These are phyloP conservation scores for Darevskia nairensis DNA, from an alignment of 2,797 vertebrate species.

Conservation along the genomic window DNA sequence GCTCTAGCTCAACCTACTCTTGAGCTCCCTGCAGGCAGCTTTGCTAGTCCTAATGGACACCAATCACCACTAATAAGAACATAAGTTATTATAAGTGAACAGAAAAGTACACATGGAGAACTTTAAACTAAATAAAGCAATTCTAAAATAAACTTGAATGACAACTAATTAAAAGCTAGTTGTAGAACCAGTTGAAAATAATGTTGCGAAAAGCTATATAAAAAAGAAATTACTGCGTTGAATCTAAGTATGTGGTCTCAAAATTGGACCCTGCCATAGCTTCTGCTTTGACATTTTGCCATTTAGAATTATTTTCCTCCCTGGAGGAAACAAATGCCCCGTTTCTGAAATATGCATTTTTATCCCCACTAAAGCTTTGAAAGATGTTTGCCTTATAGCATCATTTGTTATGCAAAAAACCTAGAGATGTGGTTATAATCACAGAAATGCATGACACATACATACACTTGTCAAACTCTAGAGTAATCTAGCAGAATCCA, in stretches of 20 bases:
- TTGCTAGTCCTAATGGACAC: too few species aligned
- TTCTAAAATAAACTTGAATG: neutral
- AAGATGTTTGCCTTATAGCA: neutral
- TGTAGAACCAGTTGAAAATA: neutral
- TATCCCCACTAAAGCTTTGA: neutral
- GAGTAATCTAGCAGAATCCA: constrained; percentile 25
- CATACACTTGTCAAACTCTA: neutral
- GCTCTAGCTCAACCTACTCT: too few species aligned
- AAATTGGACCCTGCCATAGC: neutral
- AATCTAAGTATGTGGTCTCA: constrained; percentile 2
- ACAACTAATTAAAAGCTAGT: neutral
- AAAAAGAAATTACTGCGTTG: neutral
- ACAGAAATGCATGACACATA: neutral
- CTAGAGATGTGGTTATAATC: neutral
- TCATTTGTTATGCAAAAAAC: constrained; percentile 15
- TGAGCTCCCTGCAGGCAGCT: too few species aligned
- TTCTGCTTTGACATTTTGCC: neutral
- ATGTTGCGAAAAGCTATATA: neutral
- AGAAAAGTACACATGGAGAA: neutral
- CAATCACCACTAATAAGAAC: too few species aligned
- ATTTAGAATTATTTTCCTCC: constrained; percentile 10
- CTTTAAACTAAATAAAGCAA: neutral
- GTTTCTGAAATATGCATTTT: neutral
- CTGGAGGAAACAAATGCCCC: neutral
- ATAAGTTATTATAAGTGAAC: neutral